These are phyloP conservation scores for Strongylocentrotus purpuratus DNA, from an alignment of 35 echinoderm and acorn worm species.

Conservation along the genomic window DNA sequence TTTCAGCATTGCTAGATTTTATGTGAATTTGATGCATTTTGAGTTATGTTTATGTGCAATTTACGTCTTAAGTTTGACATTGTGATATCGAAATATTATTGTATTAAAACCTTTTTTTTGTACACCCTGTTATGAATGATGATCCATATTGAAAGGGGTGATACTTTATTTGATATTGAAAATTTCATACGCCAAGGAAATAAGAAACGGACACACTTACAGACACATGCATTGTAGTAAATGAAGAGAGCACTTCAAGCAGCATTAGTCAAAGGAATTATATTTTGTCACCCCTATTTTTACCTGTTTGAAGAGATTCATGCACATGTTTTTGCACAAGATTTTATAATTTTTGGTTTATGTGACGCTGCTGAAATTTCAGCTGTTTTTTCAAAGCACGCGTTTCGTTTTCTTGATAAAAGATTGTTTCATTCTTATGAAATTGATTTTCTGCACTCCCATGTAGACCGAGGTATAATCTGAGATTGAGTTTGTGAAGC, in stretches of 20 bases:
- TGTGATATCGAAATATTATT: neutral
- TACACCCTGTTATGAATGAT: neutral
- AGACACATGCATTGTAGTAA: neutral
- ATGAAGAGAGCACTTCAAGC: neutral
- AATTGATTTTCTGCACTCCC: neutral
- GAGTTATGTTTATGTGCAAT: neutral
- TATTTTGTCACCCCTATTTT: neutral
- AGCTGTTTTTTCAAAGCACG: neutral
- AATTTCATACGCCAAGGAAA: neutral
- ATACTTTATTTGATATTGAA: neutral
- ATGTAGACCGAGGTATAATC: neutral
- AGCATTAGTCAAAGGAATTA: neutral
- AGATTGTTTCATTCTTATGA: neutral
- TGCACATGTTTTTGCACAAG: neutral
- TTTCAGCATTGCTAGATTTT: slow-evolving; percentile 5
- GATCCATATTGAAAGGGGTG: neutral
- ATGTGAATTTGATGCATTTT: neutral
- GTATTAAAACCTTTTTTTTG: neutral
- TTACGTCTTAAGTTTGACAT: neutral
- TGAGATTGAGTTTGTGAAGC: neutral
- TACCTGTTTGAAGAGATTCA: neutral
- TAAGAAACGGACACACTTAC: no score
- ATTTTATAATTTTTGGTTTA: neutral
- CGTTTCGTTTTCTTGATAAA: neutral
- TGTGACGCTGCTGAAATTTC: neutral